Percentiles rank a stretch among this genome's conserved stretches.
These are phyloP conservation scores for Melanitta fusca DNA, from an alignment of 2,797 vertebrate species.

Conservation along the genomic window DNA sequence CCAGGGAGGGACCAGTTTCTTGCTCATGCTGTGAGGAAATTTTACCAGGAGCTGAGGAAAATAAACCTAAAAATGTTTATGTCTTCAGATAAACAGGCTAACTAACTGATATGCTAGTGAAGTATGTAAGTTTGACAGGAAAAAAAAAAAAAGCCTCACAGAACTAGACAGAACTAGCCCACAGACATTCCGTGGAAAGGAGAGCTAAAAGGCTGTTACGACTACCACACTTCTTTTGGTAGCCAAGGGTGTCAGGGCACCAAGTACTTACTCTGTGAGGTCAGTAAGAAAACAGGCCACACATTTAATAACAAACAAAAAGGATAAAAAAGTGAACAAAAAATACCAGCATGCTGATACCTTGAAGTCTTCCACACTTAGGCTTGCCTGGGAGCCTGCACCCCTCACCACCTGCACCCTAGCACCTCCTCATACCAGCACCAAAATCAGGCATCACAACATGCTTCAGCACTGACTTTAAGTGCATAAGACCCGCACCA, in stretches of 20 bases:
- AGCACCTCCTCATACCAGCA: too few relatives aligned
- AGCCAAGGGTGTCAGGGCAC: fast-evolving
- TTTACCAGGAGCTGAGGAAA: background rate
- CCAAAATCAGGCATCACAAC: fast-evolving
- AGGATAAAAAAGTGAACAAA: background rate
- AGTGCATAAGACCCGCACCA: fast-evolving
- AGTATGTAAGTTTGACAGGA: background rate
- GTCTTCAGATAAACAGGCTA: background rate
- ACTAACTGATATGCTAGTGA: background rate
- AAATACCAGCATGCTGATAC: background rate
- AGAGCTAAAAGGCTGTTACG: background rate
- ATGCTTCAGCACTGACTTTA: fast-evolving
- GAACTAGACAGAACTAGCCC: background rate
- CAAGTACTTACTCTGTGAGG: fast-evolving
- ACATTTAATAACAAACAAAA: too few relatives aligned
- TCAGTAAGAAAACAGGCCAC: background rate
- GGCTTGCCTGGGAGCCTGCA: fast-evolving
- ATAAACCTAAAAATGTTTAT: fast-evolving
- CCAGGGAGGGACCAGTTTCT: background rate
- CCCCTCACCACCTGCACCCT: too few relatives aligned
- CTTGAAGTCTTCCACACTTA: background rate
- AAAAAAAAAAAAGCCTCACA: too few relatives aligned
- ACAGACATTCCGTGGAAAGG: background rate
- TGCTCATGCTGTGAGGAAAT: background rate
- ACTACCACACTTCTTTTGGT: fast-evolving